Conservation (phyloP, 1,140 invertebrate species). For the Bombus superbus region DNA sequence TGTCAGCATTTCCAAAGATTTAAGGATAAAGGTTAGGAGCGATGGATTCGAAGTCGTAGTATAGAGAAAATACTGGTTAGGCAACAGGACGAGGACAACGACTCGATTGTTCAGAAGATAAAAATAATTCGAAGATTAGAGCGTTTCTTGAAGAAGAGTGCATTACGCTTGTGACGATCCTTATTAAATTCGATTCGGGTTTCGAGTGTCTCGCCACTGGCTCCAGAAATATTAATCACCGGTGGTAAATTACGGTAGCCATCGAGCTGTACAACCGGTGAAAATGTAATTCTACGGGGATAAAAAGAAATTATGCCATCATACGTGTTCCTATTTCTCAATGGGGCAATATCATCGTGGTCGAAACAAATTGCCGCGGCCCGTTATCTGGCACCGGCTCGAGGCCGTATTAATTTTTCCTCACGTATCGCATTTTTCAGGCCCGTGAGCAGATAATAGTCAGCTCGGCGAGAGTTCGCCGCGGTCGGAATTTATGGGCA, state of each 20-base stretch:
- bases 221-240: neutral
- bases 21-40: too few species aligned
- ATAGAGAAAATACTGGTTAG: neutral
- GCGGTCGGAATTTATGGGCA: conserved; percentile 19
- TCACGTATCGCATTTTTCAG: conserved; percentile 49
- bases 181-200: neutral
- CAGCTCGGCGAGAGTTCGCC: neutral
- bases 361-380: conserved; percentile 15
- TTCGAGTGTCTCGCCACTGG: neutral
- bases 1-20: too few species aligned
- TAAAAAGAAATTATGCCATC: conserved; percentile 43
- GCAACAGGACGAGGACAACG: neutral
- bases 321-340: conserved; percentile 49
- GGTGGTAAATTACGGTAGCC: neutral
- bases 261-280: neutral
- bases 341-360: conserved; percentile 25
- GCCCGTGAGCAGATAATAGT: conserved; percentile 16
- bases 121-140: neutral
- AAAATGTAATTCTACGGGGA: conserved; percentile 31
- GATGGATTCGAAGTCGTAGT: too few species aligned
- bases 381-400: conserved; percentile 20
- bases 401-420: conserved; percentile 40
- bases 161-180: neutral
- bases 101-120: neutral
- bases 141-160: neutral